Evolutionary conservation across 2,113 vertebrate species (phyloP), one percentile per base, ranked within the genome.

Genomic region (Muntiacus reevesi): DNA sequence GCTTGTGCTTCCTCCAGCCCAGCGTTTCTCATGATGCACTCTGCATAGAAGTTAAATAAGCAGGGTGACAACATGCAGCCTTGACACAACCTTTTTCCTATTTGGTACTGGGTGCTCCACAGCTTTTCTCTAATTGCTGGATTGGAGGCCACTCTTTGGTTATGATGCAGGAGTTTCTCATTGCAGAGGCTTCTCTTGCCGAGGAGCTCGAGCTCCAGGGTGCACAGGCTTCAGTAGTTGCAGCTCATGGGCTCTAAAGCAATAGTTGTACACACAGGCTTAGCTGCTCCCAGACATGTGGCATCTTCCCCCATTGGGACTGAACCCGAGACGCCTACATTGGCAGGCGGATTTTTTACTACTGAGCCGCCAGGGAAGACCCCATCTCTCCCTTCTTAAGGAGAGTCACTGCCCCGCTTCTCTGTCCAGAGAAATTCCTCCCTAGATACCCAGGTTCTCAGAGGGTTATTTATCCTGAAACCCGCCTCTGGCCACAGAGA

Each of bases 401-500:
- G 33, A 40, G 62, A 6, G 2, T 12, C 3, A 28, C 7, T 6
- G 4, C 27, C 23, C 17, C 5, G 0, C 21, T 28, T 8, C 13
- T 10, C 11, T 2, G 2, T 27, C 79, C 76, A 54, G 40, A 40
- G 47, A 88, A 92, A 5, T 15, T 40, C 4, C 14, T 86, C 74
- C 4, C 17, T 3, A 6, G 9, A 4, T 3, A 9, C 52, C 30
- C 28, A 28, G 11, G 0, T 43, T 40, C 25, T 45, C 45, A 15
- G 0, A 23, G 52, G 36, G 27, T 14, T 8, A 2, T 7, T 74
- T 23, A 43, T 30, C 14, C 19, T 3, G 2, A 30, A 84, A 85
- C 40, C 9, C 13, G 6, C 15, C 3, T 71, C 83, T 64, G 47
- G 17, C 19, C 28, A 7, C 45, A 96, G 64, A 85, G 40, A 28